Base-by-base conservation (phyloP, 2,888 invertebrate species). In the Harpagoxenus sublaevis region DNA sequence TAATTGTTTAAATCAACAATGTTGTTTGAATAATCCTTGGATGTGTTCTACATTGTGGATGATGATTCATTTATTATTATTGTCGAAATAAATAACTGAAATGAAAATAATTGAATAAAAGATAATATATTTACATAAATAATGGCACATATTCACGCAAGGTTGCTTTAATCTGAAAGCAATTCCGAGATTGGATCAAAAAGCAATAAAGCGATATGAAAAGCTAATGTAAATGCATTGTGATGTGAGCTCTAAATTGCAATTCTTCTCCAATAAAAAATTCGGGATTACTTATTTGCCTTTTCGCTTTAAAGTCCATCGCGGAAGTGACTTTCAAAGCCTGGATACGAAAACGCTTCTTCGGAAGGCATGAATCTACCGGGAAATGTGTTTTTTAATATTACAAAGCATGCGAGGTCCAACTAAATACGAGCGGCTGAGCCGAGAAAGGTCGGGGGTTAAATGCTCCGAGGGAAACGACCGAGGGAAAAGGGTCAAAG, bases 391-490 rank as follows among this genome's bases (percentile, higher is more conserved):
- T 48, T 68, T 82, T 23, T 82, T 23, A 48, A 68, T 35, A 84
- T 81, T 86, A 79, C 74, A 74, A 81, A 74, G 83, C 84, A 60
- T 45, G 55, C 66, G n/a, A 12, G 18, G 57, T 42, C 42, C 66
- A 42, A 31, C 83, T 86, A 88, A 89, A 89, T 88, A 73, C 84
- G 55, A 83, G 77, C 65, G 74, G 74, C 81, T 68, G 78, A 81
- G 45, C 68, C 60, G 84, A 70, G 63, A 88, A 89, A 89, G 88
- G 89, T 89, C 88, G 85, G 63, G 65, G 89, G 88, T 89, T 85
- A 73, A 85, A 86, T 84, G 88, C 84, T 89, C 85, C 82, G 79
- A 28, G 87, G 83, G 71, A 88, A 89, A 89, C 83, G 88, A 89
- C 88, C 78, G 78, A 48, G 42, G 70, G 66, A 60, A 23, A 23